Conservation (phyloP, 2,797 vertebrate species). For the Centroberyx gerrardi region DNA sequence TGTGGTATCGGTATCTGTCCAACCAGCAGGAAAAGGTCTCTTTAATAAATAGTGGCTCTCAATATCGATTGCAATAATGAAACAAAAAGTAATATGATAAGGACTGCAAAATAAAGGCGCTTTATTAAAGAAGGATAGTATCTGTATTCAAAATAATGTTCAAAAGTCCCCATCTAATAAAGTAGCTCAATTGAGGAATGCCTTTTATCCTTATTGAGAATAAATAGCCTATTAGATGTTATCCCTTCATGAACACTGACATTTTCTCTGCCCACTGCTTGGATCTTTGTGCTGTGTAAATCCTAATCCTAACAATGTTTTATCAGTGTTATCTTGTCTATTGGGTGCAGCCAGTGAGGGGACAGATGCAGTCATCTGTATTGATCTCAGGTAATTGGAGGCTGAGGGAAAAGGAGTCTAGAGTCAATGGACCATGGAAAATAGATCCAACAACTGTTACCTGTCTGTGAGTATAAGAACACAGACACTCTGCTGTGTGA, state of each 20-base stretch:
- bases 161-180: background rate
- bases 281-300: constrained; percentile 28
- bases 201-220: constrained; percentile 38
- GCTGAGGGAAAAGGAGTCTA: constrained; percentile 64
- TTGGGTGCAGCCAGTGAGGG: constrained; percentile 44
- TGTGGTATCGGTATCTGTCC: constrained; percentile 61
- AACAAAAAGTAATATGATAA: constrained; percentile 34
- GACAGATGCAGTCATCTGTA: constrained; percentile 80
- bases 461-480: constrained; percentile 77
- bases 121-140: constrained; percentile 5
- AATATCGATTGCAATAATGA: constrained; percentile 39
- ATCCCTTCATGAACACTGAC: constrained; percentile 21
- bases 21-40: constrained; percentile 9
- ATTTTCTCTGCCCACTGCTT: constrained; percentile 15
- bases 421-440: constrained; percentile 76
- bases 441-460: constrained; percentile 58
- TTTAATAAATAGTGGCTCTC: constrained; percentile 23
- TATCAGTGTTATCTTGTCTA: constrained; percentile 45
- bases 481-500: constrained; percentile 48
- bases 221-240: constrained; percentile 29
- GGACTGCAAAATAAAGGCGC: constrained; percentile 22
- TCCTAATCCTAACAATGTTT: constrained; percentile 36
- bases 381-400: constrained; percentile 84
- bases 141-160: constrained; percentile 33
- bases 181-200: constrained; percentile 23